Conservation (phyloP, 2,888 invertebrate species). For the Plutella xylostella region DNA sequence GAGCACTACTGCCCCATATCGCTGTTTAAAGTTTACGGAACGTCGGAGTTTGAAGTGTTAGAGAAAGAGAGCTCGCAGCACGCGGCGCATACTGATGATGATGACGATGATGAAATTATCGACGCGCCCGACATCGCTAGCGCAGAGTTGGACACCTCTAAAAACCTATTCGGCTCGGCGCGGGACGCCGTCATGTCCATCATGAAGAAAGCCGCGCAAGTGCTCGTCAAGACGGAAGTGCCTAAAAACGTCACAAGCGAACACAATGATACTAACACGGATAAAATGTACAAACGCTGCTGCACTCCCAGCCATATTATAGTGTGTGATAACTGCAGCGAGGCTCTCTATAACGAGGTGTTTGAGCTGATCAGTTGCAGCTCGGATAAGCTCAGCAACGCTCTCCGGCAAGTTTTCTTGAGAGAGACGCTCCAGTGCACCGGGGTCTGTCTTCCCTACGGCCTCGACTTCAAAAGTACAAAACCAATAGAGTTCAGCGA, state of each 20-base stretch:
- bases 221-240: constrained; percentile 79
- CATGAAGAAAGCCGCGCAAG: constrained; percentile 91
- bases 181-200: constrained; percentile 92
- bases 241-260: constrained; percentile 70
- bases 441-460: constrained; percentile 70
- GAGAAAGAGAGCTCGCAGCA: constrained; percentile 83
- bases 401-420: constrained; percentile 73
- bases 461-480: constrained; percentile 72
- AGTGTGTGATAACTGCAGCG: constrained; percentile 81
- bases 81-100: constrained; percentile 72
- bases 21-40: constrained; percentile 93
- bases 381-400: constrained; percentile 67
- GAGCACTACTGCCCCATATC: constrained; percentile 99
- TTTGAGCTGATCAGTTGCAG: constrained; percentile 82
- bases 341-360: constrained; percentile 76
- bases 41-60: constrained; percentile 90
- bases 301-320: constrained; percentile 80
- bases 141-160: constrained; percentile 59
- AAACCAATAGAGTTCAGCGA: constrained; percentile 60
- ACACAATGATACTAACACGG: constrained; percentile 53
- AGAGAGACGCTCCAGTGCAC: constrained; percentile 72
- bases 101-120: constrained; percentile 77
- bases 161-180: constrained; percentile 87
- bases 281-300: constrained; percentile 66
- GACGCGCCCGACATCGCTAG: constrained; percentile 67